phyloP scores from a whole-genome alignment of 2,888 invertebrate species.

The Cheiracanthium punctorium region DNA sequence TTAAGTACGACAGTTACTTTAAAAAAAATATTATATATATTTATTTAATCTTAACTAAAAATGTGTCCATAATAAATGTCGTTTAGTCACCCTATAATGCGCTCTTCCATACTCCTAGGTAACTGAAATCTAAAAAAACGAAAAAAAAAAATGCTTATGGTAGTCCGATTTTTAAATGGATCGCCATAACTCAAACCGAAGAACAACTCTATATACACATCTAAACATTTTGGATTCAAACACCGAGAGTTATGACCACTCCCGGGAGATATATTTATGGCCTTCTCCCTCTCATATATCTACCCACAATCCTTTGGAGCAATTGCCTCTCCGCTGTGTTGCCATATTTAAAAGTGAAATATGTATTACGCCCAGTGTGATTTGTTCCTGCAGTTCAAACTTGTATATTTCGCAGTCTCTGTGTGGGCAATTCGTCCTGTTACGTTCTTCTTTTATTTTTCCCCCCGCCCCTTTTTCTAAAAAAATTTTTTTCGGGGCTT shows the following conservation, averaged over 20 bases:
- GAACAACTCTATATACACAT: neutral
- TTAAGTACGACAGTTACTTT: no score
- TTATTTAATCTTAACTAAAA: no score
- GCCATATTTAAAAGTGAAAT: constrained; percentile 41
- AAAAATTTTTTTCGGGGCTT: constrained; percentile 28
- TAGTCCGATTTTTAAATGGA: neutral
- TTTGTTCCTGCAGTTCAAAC: neutral
- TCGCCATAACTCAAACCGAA: neutral
- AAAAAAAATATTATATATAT: no score
- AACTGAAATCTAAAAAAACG: no score
- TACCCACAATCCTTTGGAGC: neutral
- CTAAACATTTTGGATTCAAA: neutral
- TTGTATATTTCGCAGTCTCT: constrained; percentile 11
- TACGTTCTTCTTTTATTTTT: neutral
- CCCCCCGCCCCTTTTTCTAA: neutral
- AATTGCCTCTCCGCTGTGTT: constrained; percentile 35
- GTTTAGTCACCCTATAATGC: no score
- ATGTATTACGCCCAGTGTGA: neutral
- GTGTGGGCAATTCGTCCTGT: neutral
- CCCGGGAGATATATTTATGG: neutral
- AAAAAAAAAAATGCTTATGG: no score
- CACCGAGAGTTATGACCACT: neutral
- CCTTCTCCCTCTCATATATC: neutral
- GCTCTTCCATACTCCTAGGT: no score
- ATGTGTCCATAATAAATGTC: no score